Base-by-base conservation (phyloP, 2,113 vertebrate genomes). In the Ptilorrhoa leucosticta region DNA sequence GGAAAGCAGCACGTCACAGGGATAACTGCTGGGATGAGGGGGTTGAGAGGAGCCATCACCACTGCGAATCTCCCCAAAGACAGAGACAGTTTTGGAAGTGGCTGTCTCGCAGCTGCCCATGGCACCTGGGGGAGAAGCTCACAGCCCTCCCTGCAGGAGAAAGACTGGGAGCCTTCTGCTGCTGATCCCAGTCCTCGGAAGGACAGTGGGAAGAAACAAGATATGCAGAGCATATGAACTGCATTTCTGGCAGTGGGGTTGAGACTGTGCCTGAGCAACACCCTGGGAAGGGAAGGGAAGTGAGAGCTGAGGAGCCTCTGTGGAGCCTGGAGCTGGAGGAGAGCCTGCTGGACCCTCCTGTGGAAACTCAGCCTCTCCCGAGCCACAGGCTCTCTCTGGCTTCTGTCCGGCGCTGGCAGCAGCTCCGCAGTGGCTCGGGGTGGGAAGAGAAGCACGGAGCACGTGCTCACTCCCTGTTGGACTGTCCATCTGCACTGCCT, bases 381-480 rank as follows among this genome's bases (percentile, higher is more conserved):
- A 39, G 22, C 91, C 94, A 0, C 98, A 96, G 16, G 98, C 96
- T 93, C 66, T 97, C 96, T 7, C 98, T 98, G 93, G 97, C 98
- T 98, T 61, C 44, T 89, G 92, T 65, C 97, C 33, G 8, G 96
- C 45, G 6, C 96, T 84, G 5, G 93, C 91, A 66, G 98, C 69
- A 13, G 96, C 87, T 23, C n/a, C 0, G 0, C 27, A 1, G 27
- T 4, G 19, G 6, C 50, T 24, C 47, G 82, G 33, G 95, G 95
- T 69, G 86, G 89, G 77, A 86, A 97, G 89, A 69, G 85, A 57
- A 97, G 95, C 86, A 97, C 65, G 2, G 97, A 92, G 95, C 98
- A 98, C n/a, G 93, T 97, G 63, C 56, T 91, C 48, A 0, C 37
- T 79, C 76, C 83, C 66, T 1, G 1, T 3, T 0, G 26, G 11